These are phyloP conservation scores for Andrena fulva DNA, from an alignment of 2,888 invertebrate species.

Conservation along the genomic window DNA sequence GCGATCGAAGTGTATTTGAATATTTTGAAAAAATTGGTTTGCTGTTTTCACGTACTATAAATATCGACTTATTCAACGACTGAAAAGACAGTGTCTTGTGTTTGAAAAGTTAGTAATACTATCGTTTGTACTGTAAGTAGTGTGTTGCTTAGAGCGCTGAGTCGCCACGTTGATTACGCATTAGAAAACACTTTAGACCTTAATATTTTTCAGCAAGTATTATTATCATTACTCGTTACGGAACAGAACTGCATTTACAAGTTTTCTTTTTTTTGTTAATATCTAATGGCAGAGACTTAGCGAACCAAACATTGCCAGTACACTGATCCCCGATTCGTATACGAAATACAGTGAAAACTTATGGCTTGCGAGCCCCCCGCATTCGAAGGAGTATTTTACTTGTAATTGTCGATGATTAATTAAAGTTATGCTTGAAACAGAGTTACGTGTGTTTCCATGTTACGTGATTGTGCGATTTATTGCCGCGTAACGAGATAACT, in stretches of 20 bases:
- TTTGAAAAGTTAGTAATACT: slow-evolving; percentile 25
- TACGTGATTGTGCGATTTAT: slow-evolving; percentile 33
- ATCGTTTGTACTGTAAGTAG: slow-evolving; percentile 46
- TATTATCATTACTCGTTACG: slow-evolving; percentile 46
- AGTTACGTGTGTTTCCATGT: slow-evolving; percentile 15
- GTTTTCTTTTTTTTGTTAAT: slow-evolving; percentile 36
- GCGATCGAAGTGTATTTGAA: slow-evolving; percentile 33
- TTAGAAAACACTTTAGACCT: slow-evolving; percentile 51
- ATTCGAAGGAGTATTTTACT: slow-evolving; percentile 44
- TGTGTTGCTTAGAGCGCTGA: slow-evolving; percentile 29
- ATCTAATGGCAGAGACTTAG: slow-evolving; percentile 55
- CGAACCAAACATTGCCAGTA: slow-evolving; percentile 28
- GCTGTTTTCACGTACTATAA: slow-evolving; percentile 22
- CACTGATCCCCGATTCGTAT: slow-evolving; percentile 22
- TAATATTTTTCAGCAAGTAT: slow-evolving; percentile 48
- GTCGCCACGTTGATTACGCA: slow-evolving; percentile 23
- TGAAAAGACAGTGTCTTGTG: slow-evolving; percentile 14
- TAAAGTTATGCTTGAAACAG: slow-evolving; percentile 37
- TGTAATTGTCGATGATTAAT: slow-evolving; percentile 29
- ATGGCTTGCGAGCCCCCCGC: slow-evolving; percentile 28
- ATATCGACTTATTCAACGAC: slow-evolving; percentile 19
- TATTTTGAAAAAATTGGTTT: slow-evolving; percentile 25
- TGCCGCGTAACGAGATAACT: slow-evolving; percentile 19
- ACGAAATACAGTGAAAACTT: slow-evolving; percentile 28
- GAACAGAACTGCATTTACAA: slow-evolving; percentile 48